Base-by-base conservation (phyloP, 2,113 vertebrate species). In the Spheniscus mendiculus region DNA sequence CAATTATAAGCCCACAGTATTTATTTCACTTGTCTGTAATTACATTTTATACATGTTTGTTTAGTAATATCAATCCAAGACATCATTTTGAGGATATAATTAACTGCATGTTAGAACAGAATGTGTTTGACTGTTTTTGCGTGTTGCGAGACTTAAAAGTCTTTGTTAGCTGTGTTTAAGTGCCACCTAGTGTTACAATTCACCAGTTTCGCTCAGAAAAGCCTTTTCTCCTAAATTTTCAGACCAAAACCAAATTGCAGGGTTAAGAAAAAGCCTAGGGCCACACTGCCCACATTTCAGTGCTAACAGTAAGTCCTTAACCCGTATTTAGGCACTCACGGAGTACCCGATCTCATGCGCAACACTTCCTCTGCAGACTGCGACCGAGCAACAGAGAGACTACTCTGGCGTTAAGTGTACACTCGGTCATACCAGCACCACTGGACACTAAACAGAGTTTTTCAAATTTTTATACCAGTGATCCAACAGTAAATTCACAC, bases 121-220 rank as follows among this genome's bases (percentile, higher is more conserved):
- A 98, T 91, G 85, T 74, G 83, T 85, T 96, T 95, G 93, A 88
- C 79, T 97, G 86, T 11, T 96, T 96, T 91, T 87, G 69, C 56
- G 73, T 81, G 84, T 89, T 91, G 78, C 65, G 87, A 30, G 88
- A 83, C 62, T 69, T 32, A 67, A 91, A 89, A 89, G 70, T 80
- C 81, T 96, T 88, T 70, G 94, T 98, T 97, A 96, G 98, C 90
- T 98, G 98, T 98, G 97, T 98, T 98, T 96, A 98, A 98, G 97
- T 98, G 98, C 98, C 98, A 98, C 89, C 98, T 98, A 98, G 98
- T 96, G 98, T 98, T 98, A 90, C 66, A 97, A 95, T 63, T 85
- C 96, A 97, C 78, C 69, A 74, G 89, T 93, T 97, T 97, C 70
- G 40, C 62, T 80, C 92, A 50, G 42, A 70, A 95, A 71, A 38